Percentiles rank a stretch among this genome's conserved stretches.
Conservation (phyloP, 2,888 invertebrate species). For the Bellardia bayeri region DNA sequence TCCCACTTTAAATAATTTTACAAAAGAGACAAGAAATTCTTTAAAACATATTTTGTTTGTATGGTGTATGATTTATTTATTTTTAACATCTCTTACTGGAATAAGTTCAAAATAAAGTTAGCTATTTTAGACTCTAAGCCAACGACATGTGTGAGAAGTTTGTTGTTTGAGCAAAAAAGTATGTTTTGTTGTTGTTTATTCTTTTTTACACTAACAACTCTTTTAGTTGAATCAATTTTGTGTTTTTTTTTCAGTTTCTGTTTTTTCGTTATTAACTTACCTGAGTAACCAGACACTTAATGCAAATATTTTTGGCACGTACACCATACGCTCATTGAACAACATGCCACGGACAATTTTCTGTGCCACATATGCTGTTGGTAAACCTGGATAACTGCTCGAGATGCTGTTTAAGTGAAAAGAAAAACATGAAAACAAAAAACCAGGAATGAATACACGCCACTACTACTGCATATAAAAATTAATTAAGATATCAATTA, state of each 20-base stretch:
- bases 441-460: neutral
- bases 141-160: neutral
- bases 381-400: conserved; percentile 81
- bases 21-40: too few relatives aligned
- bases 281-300: conserved; percentile 82
- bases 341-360: conserved; percentile 82
- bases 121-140: too few relatives aligned
- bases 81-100: too few relatives aligned
- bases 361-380: conserved; percentile 82
- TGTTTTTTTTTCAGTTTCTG: conserved; percentile 48
- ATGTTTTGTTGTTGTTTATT: conserved; percentile 13
- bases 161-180: conserved; percentile 20
- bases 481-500: conserved; percentile 76
- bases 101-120: too few relatives aligned
- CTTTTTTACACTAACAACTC: neutral
- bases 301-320: conserved; percentile 83
- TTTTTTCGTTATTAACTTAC: conserved; percentile 75
- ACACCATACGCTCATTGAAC: conserved; percentile 82
- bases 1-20: too few relatives aligned
- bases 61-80: too few relatives aligned
- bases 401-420: conserved; percentile 78
- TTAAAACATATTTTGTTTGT: too few relatives aligned
- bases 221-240: conserved; percentile 23
- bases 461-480: conserved; percentile 47
- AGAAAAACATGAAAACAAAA: neutral